Base-by-base conservation (phyloP, 2,113 vertebrate genomes). In the Laticauda laticaudata region DNA sequence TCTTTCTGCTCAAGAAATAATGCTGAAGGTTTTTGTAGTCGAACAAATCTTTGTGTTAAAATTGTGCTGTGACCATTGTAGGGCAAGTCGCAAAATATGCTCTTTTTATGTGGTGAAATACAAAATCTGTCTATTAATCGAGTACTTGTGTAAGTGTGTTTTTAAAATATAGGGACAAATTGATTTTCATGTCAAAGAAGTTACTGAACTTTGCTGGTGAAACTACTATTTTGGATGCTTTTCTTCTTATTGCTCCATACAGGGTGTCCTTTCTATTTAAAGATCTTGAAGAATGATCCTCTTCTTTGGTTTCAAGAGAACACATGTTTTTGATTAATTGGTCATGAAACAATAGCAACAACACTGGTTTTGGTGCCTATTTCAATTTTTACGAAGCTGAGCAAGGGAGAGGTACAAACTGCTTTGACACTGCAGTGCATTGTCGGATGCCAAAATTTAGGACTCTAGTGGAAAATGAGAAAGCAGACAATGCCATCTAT, bases 401-500 rank as follows among this genome's bases (percentile, higher is more conserved):
- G 0, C 48, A 96, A 88, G 95, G 95, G 96, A 88, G 93, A 97
- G 91, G 96, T 88, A 95, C 94, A 96, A 94, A 91, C 88, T 91
- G 89, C 94, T 97, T 95, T 95, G 75, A 97, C 94, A 97, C 95
- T 95, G 93, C 95, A 95, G 94, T 93, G 95, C 96, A 97, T 97
- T 96, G 96, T 96, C 94, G 94, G 95, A 96, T 96, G 97, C 86
- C 94, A 97, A 95, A 97, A 97, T 95, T 95, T 87, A 88, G 94
- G 94, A 95, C 95, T 96, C 93, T 91, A 94, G 86, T 94, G 91
- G 92, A 95, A 95, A 97, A 96, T 97, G 97, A 96, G 97, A 91
- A 95, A 64, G 93, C 95, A 97, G 95, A 96, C 95, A 95, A 93
- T 96, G 91, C 93, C 94, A 64, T 95, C 96, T 97, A 95, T 95